Evolutionary conservation across 2,797 vertebrate species (phyloP).

Genomic region (Acipenser transmontanus): DNA sequence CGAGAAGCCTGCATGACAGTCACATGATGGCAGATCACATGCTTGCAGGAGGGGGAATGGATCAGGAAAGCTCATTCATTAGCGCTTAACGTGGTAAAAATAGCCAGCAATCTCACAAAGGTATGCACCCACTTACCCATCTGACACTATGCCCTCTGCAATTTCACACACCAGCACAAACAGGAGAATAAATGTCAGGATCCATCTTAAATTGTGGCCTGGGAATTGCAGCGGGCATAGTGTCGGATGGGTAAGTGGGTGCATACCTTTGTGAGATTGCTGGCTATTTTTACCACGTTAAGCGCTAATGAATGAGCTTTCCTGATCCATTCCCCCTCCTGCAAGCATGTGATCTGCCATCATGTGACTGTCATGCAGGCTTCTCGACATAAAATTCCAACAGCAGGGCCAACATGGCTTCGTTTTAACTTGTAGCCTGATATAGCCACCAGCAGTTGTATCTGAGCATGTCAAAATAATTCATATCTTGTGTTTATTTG

Average conservation of each 20-base stretch:
- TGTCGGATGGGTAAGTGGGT: conserved; percentile 84
- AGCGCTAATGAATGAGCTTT: conserved; percentile 12
- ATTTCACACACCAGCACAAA: conserved; percentile 95
- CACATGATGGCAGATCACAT: conserved; percentile 24
- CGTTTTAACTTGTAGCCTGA: too few relatives aligned
- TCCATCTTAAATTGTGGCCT: conserved; percentile 94
- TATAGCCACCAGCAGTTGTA: too few relatives aligned
- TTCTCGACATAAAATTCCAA: conserved; percentile 33
- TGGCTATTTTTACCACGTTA: not conserved
- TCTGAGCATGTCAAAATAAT: too few relatives aligned
- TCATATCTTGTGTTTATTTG: too few relatives aligned
- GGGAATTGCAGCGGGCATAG: conserved; percentile 96
- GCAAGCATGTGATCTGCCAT: conserved; percentile 21
- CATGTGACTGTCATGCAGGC: conserved; percentile 23
- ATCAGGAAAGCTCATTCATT: conserved; percentile 10
- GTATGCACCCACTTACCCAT: conserved; percentile 68
- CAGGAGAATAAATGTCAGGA: conserved; percentile 91
- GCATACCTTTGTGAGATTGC: conserved; percentile 3
- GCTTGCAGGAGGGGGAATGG: conserved; percentile 2
- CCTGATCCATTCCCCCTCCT: conserved; percentile 6
- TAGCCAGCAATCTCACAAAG: not conserved
- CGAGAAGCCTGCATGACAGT: conserved; percentile 24
- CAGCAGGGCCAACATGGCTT: too few relatives aligned
- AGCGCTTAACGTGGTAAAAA: conserved; percentile 1
- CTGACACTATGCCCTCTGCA: conserved; percentile 91